Percentiles rank a stretch among this genome's conserved stretches.
Conservation (phyloP, 2,113 vertebrate species). For the Sclerurus mexicanus region DNA sequence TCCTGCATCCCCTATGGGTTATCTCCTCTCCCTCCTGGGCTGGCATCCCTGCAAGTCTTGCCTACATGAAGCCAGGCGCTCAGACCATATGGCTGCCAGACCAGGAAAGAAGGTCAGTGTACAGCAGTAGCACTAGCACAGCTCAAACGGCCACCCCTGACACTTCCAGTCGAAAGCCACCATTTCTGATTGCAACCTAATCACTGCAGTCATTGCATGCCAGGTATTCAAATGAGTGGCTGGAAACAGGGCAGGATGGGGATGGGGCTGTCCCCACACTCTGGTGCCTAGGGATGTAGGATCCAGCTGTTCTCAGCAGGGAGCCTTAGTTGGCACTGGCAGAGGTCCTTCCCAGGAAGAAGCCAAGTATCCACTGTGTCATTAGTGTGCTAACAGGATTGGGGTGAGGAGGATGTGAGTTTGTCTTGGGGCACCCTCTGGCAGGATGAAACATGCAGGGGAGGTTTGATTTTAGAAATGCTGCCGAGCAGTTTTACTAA, state of each 20-base stretch:
- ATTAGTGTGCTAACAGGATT: neutral
- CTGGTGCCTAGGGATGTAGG: neutral
- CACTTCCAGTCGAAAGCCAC: neutral
- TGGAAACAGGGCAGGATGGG: neutral
- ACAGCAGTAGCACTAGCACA: neutral
- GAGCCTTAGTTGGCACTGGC: accelerated
- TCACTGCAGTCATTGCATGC: neutral
- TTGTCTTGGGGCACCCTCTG: neutral
- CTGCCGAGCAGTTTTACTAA: neutral
- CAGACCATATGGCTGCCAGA: accelerated
- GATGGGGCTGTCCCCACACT: accelerated
- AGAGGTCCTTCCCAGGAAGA: neutral
- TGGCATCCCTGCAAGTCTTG: neutral
- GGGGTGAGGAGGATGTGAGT: neutral
- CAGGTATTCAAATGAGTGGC: accelerated
- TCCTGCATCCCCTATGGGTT: neutral
- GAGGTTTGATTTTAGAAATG: neutral
- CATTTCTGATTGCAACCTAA: neutral
- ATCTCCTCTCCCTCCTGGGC: neutral
- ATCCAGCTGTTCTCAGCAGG: neutral
- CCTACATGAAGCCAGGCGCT: neutral
- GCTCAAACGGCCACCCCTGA: neutral
- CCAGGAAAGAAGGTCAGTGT: neutral
- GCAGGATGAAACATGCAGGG: neutral
- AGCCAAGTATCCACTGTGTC: neutral